These are phyloP conservation scores for Suillia variegata DNA, from an alignment of 2,888 invertebrate genomes.

Conservation along the genomic window DNA sequence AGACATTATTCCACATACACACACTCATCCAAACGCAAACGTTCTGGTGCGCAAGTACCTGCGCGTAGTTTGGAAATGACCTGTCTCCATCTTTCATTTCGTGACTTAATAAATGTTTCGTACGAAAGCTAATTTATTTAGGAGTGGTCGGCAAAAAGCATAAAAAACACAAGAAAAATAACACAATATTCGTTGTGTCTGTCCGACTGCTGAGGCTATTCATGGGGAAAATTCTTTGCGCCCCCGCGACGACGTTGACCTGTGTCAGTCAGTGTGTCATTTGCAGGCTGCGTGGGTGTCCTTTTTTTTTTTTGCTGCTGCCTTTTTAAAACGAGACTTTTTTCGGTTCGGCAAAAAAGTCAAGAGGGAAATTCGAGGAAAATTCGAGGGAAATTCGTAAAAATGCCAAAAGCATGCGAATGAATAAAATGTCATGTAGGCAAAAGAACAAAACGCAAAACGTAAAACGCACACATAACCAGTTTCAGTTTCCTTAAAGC, in stretches of 20 bases:
- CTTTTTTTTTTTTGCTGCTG: too few species aligned
- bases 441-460: neutral
- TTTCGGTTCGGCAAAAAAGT: too few species aligned
- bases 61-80: conserved; percentile 8
- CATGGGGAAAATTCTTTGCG: neutral
- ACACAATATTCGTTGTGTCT: neutral
- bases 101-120: conserved; percentile 30
- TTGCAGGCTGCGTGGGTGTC: conserved; percentile 8
- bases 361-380: too few species aligned
- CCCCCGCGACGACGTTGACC: neutral
- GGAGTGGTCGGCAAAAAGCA: conserved; percentile 24
- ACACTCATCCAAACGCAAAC: neutral
- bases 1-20: too few species aligned
- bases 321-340: too few species aligned
- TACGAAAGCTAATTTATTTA: conserved; percentile 25
- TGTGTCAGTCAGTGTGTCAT: neutral
- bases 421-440: neutral
- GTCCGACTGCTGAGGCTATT: neutral
- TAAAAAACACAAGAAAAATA: too few species aligned
- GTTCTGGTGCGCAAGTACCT: neutral
- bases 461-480: too few species aligned
- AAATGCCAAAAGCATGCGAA: neutral
- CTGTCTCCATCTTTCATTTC: conserved; percentile 21
- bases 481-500: too few species aligned
- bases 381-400: conserved; percentile 10